These are phyloP conservation scores for Nemurella pictetii DNA, from an alignment of 2,888 invertebrate genomes.

Conservation along the genomic window DNA sequence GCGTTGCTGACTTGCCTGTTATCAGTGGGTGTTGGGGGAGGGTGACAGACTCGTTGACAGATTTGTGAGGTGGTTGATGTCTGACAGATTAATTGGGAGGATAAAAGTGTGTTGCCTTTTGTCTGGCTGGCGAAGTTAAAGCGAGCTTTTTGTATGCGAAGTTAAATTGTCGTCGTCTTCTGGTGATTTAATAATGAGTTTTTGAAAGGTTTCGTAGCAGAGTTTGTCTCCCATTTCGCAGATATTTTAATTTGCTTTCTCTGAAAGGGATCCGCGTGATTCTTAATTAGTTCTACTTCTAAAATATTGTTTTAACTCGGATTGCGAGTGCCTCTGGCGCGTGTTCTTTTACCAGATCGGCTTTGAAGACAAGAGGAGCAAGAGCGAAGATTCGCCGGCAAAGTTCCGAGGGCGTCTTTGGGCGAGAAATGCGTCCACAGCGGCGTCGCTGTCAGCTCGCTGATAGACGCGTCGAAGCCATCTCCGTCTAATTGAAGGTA, in stretches of 20 bases:
- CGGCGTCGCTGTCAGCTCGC: not conserved
- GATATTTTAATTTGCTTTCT: not conserved
- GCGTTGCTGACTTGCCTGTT: not conserved
- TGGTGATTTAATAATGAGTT: not conserved
- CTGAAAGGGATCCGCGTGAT: not conserved
- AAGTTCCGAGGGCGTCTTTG: not conserved
- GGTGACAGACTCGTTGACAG: not conserved
- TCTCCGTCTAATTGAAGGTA: not conserved
- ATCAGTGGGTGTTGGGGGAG: not conserved
- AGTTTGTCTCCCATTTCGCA: too few relatives aligned
- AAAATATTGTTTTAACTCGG: too few relatives aligned
- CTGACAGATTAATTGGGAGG: not conserved
- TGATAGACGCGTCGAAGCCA: not conserved
- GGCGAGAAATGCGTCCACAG: too few relatives aligned
- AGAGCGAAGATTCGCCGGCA: not conserved
- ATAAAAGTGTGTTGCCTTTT: not conserved
- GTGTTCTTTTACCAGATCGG: not conserved
- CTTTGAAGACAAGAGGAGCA: not conserved
- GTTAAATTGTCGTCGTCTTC: not conserved
- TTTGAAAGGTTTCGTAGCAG: not conserved
- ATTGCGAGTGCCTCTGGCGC: too few relatives aligned
- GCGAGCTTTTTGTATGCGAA: not conserved
- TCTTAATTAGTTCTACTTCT: not conserved
- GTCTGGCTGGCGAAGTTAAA: not conserved
- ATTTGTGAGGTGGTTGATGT: not conserved